These are phyloP conservation scores for Periophthalmus modestus DNA, from an alignment of 2,113 vertebrate genomes.

Conservation along the genomic window DNA sequence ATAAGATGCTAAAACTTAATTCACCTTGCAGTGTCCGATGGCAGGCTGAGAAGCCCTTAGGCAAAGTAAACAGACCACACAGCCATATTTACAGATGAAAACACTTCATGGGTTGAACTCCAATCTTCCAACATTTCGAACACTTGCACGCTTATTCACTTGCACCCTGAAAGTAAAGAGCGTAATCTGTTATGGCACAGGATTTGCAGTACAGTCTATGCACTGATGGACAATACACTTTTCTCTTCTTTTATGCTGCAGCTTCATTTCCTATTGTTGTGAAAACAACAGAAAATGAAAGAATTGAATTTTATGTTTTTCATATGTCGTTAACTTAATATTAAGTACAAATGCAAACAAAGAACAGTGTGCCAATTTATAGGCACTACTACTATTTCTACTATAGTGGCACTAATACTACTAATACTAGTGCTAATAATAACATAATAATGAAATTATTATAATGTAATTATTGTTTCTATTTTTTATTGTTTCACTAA, in stretches of 20 bases:
- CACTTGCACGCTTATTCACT: constrained; percentile 17
- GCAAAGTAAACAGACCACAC: constrained; percentile 39
- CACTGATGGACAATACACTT: constrained; percentile 31
- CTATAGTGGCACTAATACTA: no score
- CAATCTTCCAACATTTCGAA: constrained; percentile 9
- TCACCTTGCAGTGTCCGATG: constrained; percentile 18
- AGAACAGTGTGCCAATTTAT: neutral
- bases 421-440: no score
- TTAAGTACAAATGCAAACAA: neutral
- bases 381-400: no score
- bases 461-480: no score
- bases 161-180: constrained; percentile 18
- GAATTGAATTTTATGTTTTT: neutral
- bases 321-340: neutral
- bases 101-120: constrained; percentile 20
- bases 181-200: constrained; percentile 24
- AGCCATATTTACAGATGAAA: constrained; percentile 19
- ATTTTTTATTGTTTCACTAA: neutral
- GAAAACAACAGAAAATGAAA: neutral
- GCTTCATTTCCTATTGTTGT: neutral
- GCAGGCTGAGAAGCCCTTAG: constrained; percentile 27
- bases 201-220: constrained; percentile 7
- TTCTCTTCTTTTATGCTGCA: neutral
- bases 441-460: no score
- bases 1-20: constrained; percentile 39